These are phyloP conservation scores for Eciton burchellii DNA, from an alignment of 1,140 invertebrate genomes.

Conservation along the genomic window DNA sequence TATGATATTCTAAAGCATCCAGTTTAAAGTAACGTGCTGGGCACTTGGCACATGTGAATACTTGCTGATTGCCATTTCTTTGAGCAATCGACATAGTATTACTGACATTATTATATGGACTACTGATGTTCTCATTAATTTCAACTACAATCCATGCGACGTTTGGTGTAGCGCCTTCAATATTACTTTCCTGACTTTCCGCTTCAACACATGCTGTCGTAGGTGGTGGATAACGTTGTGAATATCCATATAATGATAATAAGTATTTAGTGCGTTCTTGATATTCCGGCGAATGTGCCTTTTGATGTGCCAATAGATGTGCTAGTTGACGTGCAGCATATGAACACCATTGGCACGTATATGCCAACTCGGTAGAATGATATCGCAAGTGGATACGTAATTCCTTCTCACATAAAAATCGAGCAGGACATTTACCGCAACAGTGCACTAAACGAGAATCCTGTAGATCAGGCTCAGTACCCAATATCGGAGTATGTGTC, in stretches of 20 bases:
- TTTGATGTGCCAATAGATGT: constrained; percentile 90
- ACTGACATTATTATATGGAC: background rate
- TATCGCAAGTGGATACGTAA: constrained; percentile 89
- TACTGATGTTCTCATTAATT: constrained; percentile 37
- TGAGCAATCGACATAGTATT: constrained; percentile 2
- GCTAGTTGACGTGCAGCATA: constrained; percentile 90
- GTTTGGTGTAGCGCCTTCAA: constrained; percentile 26
- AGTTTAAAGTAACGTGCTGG: constrained; percentile 90
- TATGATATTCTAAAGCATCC: constrained; percentile 90
- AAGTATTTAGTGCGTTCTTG: constrained; percentile 91
- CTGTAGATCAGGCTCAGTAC: constrained; percentile 78
- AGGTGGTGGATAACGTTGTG: constrained; percentile 88
- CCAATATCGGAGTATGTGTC: constrained; percentile 71
- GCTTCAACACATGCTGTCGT: constrained; percentile 86
- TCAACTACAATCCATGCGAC: constrained; percentile 83
- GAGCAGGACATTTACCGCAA: constrained; percentile 90
- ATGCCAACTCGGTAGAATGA: constrained; percentile 88
- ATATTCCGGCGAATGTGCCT: constrained; percentile 93
- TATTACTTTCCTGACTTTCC: constrained; percentile 62
- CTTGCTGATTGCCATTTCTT: constrained; percentile 76
- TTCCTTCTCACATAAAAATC: constrained; percentile 89
- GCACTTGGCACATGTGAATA: constrained; percentile 88
- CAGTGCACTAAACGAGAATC: constrained; percentile 84
- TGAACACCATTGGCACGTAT: constrained; percentile 92
- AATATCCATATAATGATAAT: constrained; percentile 88